Evolutionary conservation across 2,888 invertebrate species (phyloP), one percentile per base, ranked within the genome.

Genomic region (Listrodromus nycthemerus): DNA sequence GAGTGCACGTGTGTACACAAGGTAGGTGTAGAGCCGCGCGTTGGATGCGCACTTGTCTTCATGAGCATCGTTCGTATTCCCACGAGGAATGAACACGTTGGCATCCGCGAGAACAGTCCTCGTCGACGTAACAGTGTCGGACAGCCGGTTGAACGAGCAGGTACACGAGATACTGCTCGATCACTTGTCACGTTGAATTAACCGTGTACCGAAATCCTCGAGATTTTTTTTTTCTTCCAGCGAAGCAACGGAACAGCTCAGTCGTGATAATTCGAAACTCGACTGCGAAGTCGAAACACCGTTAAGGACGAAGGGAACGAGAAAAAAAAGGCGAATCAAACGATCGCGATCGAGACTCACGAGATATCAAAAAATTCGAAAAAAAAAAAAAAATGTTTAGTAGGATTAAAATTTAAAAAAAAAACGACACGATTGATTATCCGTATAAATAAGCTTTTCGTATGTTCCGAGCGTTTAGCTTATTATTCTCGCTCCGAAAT

Each of bases 181-280:
- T 83, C 83, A 75, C 83, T 76, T 61, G 80, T 65, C 80, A 80
- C 66, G 75, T 76, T 71, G 83, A 67, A 83, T 80, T 76, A 80
- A 80, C 75, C 52, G 63, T 70, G 71, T 66, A 55, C 48, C 50
- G 45, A 37, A 75, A 65, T 70, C 27, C 27, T 71, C 21, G 33
- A 24, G 61, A 8, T 10, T 67, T 30, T 67, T 24, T 70, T 78
- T 7, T 33, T 1, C 24, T 41, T 41, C 37, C 37, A 37, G 2
- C 10, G 37, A 41, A n/a, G 55, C 52, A 52, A 67, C 37, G 37
- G 48, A 61, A 24, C 58, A 63, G 52, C 67, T 63, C 19, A 67
- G 21, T 45, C 61, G 37, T 13, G 77, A 73, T 48, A 37, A 76
- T 75, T 73, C 65, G 50, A 52, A 52, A 33, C 33, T 30, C n/a